Evolutionary conservation across 2,113 vertebrate genomes (phyloP), one percentile per base, ranked within the genome.

Genomic region (Ia io): DNA sequence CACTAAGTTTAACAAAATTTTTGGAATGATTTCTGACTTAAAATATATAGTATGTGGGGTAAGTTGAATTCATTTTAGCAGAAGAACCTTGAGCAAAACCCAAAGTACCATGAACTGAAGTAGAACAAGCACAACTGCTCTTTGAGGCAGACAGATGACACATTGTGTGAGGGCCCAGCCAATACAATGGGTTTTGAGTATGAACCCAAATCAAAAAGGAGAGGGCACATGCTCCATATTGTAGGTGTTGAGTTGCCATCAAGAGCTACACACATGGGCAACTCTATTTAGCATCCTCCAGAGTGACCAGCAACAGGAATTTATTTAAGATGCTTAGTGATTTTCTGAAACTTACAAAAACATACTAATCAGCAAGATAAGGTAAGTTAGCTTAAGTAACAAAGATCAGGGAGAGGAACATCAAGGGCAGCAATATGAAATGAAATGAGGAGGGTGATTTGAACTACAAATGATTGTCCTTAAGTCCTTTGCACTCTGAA

Each of bases 301-400:
- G 59, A 73, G 53, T 65, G 28, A 91, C 23, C 22, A 84, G 71
- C 67, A 76, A 67, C 2, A 82, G 16, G 59, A 67, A 83, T 93
- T 84, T 61, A 35, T 82, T 77, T 92, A 82, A 47, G 23, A 23
- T 59, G 22, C 67, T 84, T 71, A 67, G 76, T 20, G 51, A 35
- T 74, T 92, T 61, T 61, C 18, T 40, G n/a, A 88, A 95, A 88
- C 42, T 88, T 65, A 76, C n/a, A 37, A 84, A 91, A 76, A 84
- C n/a, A 77, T 53, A 87, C 6, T 47, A 30, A 30, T 49, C 6
- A 71, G 56, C 28, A 86, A 79, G 61, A 69, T 20, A 42, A 84
- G n/a, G 16, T 73, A 82, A 84, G 6, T 65, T 44, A 90, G 82
- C 70, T 25, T 69, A 78, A 70, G 32, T 53, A n/a, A 53, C 44